phyloP scores from a whole-genome alignment of 1,140 invertebrate genomes.

The Drosophila sp. region DNA sequence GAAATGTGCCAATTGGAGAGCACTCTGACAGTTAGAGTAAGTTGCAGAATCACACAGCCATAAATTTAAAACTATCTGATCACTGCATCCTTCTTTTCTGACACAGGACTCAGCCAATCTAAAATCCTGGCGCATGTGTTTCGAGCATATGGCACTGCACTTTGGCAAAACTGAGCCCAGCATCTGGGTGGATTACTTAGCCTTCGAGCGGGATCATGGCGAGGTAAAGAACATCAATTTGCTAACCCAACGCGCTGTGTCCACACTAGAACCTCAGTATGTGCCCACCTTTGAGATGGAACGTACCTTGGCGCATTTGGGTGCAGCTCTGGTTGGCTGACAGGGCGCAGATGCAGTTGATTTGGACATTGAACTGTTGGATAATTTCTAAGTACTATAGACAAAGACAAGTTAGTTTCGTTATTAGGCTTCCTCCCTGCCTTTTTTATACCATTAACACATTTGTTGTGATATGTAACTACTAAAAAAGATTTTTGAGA shows the following conservation, averaged over 20 bases:
- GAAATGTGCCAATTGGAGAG: slow-evolving; percentile 67
- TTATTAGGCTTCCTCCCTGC: not conserved
- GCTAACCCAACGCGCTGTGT: slow-evolving; percentile 58
- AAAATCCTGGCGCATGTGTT: slow-evolving; percentile 66
- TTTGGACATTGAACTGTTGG: slow-evolving; percentile 12
- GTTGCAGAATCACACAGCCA: not conserved
- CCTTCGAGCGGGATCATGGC: slow-evolving; percentile 75
- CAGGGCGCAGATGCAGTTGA: not conserved
- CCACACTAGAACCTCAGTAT: slow-evolving; percentile 54
- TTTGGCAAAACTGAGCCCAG: slow-evolving; percentile 69
- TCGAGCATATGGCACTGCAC: slow-evolving; percentile 65
- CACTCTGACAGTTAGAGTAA: slow-evolving; percentile 40
- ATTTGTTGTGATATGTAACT: not conserved
- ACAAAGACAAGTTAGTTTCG: not conserved
- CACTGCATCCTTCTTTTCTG: not conserved
- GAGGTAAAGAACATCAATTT: slow-evolving; percentile 63
- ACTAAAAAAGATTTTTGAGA: too few species aligned
- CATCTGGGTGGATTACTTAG: slow-evolving; percentile 73
- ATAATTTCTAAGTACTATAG: slow-evolving; percentile 23
- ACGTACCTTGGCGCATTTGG: slow-evolving; percentile 58
- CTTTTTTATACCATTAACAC: not conserved
- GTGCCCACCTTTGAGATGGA: slow-evolving; percentile 60
- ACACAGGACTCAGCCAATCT: slow-evolving; percentile 44
- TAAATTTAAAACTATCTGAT: not conserved
- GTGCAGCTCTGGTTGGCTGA: slow-evolving; percentile 39